Conservation (phyloP, 2,888 invertebrate species). For the Lasioglossum malachurum region DNA sequence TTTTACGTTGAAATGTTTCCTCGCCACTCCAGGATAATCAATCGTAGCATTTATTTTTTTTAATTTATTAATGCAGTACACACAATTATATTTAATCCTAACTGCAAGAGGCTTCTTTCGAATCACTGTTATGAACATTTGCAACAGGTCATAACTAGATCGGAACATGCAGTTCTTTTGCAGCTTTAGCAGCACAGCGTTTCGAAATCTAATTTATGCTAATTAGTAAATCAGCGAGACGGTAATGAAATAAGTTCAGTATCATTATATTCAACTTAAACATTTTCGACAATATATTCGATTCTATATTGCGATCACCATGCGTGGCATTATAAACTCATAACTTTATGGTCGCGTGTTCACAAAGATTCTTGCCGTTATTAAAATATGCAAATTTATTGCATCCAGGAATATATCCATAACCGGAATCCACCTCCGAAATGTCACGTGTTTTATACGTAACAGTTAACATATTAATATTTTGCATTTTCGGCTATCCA, state of each 20-base stretch:
- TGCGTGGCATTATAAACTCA: not conserved
- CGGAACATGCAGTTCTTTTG: not conserved
- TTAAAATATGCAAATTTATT: not conserved
- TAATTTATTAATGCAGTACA: no score
- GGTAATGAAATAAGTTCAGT: not conserved
- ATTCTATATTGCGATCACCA: not conserved
- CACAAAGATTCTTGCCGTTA: not conserved
- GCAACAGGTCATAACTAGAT: no score
- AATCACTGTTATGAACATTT: no score
- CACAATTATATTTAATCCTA: no score
- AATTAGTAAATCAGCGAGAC: not conserved
- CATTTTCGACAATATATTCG: not conserved
- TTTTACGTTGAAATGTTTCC: not conserved
- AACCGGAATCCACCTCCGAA: not conserved
- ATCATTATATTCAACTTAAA: not conserved
- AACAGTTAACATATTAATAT: slow-evolving; percentile 8
- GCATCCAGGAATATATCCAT: not conserved
- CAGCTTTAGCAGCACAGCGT: not conserved
- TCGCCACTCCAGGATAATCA: no score
- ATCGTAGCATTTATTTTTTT: no score
- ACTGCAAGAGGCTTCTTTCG: no score
- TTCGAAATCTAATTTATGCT: not conserved
- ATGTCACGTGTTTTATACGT: not conserved
- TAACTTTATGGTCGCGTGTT: not conserved
- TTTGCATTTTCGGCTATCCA: not conserved